phyloP scores from a whole-genome alignment of 92 coral and sea anemone species.

The Meandrina meandrites region DNA sequence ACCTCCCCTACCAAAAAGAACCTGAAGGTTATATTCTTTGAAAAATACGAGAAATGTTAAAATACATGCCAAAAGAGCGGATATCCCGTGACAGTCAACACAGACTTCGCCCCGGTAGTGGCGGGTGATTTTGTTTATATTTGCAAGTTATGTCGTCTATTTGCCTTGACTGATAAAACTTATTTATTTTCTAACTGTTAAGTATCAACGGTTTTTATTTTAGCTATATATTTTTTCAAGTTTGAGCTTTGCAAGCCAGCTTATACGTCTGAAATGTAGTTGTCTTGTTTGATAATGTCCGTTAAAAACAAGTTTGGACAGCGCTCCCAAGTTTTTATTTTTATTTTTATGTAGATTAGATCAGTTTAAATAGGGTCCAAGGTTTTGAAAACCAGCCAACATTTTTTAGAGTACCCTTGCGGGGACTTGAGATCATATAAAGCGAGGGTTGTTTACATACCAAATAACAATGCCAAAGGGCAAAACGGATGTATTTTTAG shows the following conservation, averaged over 20 bases:
- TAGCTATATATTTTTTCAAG: too few species aligned
- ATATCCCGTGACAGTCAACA: not conserved
- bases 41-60: not conserved
- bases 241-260: too few species aligned
- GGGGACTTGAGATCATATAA: not conserved
- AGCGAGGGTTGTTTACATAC: not conserved
- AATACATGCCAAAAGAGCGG: not conserved
- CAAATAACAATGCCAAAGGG: conserved; percentile 1
- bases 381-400: not conserved
- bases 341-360: not conserved
- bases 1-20: not conserved
- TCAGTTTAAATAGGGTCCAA: not conserved
- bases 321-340: too few species aligned
- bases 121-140: too few species aligned
- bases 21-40: not conserved
- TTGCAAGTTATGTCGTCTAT: too few species aligned
- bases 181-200: too few species aligned
- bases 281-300: too few species aligned
- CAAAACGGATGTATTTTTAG: not conserved
- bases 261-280: too few species aligned
- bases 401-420: not conserved
- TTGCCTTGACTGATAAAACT: too few species aligned
- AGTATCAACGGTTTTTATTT: too few species aligned
- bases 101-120: too few species aligned
- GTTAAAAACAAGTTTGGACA: too few species aligned